Evolutionary conservation across 2,113 vertebrate genomes (phyloP).

Genomic region (Ornithorhynchus anatinus): DNA sequence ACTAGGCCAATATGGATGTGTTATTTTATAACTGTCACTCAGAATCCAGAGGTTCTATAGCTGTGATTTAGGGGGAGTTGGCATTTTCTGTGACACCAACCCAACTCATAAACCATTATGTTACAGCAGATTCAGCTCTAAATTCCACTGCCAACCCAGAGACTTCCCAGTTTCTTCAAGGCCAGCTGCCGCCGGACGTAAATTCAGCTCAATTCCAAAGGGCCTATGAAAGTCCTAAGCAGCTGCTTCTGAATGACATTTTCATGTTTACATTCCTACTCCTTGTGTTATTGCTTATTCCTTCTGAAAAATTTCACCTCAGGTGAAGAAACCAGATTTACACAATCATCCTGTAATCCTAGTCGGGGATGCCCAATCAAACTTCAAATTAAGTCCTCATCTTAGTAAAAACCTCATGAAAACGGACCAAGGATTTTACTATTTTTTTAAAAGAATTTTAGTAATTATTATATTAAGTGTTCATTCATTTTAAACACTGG

Average conservation of each 20-base stretch:
- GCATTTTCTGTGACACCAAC: constrained; percentile 6
- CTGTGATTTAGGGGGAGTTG: too few relatives aligned
- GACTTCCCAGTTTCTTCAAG: constrained; percentile 16
- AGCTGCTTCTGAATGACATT: background rate
- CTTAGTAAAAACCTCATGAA: background rate
- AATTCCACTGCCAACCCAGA: background rate
- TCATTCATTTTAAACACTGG: too few relatives aligned
- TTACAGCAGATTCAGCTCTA: background rate
- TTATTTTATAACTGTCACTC: too few relatives aligned
- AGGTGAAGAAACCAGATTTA: background rate
- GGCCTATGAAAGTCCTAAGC: background rate
- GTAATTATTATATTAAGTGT: too few relatives aligned
- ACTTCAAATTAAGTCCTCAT: background rate
- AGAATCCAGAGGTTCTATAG: too few relatives aligned
- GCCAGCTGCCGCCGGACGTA: constrained; percentile 24
- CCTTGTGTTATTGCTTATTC: background rate
- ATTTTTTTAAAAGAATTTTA: too few relatives aligned
- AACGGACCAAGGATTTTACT: too few relatives aligned
- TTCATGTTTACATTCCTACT: background rate
- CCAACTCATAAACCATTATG: background rate
- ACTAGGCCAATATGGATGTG: too few relatives aligned
- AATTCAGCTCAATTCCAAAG: constrained; percentile 12
- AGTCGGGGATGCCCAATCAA: background rate
- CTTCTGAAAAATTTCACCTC: background rate
- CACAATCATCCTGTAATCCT: background rate